Evolutionary conservation across 2,797 vertebrate genomes (phyloP).

Genomic region (Avahi laniger): DNA sequence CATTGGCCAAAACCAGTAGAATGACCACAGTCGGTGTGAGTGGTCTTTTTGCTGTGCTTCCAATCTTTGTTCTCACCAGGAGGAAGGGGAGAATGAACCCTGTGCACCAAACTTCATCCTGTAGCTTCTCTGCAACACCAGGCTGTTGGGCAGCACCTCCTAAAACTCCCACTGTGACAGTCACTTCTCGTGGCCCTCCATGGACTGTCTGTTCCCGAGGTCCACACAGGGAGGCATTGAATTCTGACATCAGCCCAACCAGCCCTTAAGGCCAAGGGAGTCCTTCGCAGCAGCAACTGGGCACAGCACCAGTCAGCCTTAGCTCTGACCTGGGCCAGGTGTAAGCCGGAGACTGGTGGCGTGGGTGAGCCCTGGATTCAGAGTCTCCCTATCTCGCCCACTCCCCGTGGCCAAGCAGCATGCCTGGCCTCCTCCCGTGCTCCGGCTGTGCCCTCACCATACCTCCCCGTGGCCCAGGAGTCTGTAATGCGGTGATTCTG

Average conservation of each 20-base stretch:
- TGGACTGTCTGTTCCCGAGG: neutral
- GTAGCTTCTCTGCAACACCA: neutral
- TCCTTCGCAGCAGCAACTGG: neutral
- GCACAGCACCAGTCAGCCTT: neutral
- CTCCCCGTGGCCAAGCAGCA: rapidly evolving
- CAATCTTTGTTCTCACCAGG: neutral
- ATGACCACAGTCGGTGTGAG: neutral
- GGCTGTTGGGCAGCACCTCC: neutral
- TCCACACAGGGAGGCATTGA: neutral
- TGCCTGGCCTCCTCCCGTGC: too few relatives aligned
- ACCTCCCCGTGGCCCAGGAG: neutral
- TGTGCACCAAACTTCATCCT: rapidly evolving
- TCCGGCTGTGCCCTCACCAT: rapidly evolving
- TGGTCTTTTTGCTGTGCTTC: rapidly evolving
- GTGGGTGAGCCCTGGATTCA: too few relatives aligned
- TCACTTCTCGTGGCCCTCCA: neutral
- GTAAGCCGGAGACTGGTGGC: neutral
- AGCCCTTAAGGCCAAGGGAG: neutral
- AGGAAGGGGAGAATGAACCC: too few relatives aligned
- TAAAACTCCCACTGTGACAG: neutral
- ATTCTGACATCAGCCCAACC: neutral
- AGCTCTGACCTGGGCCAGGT: rapidly evolving
- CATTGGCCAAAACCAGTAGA: too few relatives aligned
- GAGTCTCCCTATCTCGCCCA: too few relatives aligned
- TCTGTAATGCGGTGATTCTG: rapidly evolving